Evolutionary conservation across 2,888 invertebrate species (phyloP).

Genomic region (Alloscopus bannaensis): DNA sequence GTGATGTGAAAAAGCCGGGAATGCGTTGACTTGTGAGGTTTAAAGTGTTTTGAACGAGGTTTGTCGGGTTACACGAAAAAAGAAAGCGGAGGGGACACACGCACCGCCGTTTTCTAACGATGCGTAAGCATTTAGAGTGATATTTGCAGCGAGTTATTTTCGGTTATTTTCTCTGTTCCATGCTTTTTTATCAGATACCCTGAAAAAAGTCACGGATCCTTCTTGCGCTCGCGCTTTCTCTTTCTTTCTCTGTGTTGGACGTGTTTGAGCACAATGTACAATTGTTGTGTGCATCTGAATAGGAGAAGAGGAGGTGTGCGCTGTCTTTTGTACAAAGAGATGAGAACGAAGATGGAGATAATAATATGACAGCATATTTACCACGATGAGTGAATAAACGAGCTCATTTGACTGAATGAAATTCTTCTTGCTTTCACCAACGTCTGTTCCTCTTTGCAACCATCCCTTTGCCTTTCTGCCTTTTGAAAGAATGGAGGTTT

Average conservation of each 20-base stretch:
- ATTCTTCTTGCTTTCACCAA: slow-evolving; percentile 23
- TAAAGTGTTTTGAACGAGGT: slow-evolving; percentile 17
- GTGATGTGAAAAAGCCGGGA: slow-evolving; percentile 12
- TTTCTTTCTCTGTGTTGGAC: too few relatives aligned
- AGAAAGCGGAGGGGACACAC: neutral
- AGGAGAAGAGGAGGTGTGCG: neutral
- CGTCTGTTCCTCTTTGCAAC: neutral
- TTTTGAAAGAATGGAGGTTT: neutral
- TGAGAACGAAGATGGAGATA: slow-evolving; percentile 38
- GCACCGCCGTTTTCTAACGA: too few relatives aligned
- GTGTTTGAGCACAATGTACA: too few relatives aligned
- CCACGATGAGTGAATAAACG: slow-evolving; percentile 48
- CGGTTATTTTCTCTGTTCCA: too few relatives aligned
- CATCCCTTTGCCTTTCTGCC: neutral
- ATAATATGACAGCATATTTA: slow-evolving; percentile 46
- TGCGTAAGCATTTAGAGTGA: too few relatives aligned
- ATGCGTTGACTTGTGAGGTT: slow-evolving; percentile 27
- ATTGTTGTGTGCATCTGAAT: too few relatives aligned
- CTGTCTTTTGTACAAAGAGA: too few relatives aligned
- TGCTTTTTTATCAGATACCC: too few relatives aligned
- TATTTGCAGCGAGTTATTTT: too few relatives aligned
- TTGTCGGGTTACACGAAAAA: slow-evolving; percentile 5
- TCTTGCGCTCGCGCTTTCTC: too few relatives aligned
- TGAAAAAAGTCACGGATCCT: too few relatives aligned
- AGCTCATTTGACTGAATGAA: slow-evolving; percentile 51